Base-by-base conservation (phyloP, 1,140 invertebrate species). In the Eupeodes corollae region DNA sequence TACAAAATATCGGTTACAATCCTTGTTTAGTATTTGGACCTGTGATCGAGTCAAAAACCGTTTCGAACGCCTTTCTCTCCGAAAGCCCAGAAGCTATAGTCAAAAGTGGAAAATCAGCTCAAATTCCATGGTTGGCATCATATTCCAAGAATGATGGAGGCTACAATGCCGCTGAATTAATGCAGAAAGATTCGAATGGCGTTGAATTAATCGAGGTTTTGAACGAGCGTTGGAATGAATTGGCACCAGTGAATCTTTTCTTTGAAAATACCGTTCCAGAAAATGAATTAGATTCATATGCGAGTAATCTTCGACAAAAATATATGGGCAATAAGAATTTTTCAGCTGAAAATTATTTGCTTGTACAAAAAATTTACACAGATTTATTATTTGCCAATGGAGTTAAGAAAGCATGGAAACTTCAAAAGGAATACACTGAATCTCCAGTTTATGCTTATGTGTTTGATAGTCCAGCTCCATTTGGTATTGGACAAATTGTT, bases 21-120 rank as follows among this genome's bases (percentile, higher is more conserved):
- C 78, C 78, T n/a, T 77, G 74, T 48, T 60, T 73, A 6, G 75
- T 76, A 1, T 80, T 79, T 56, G 75, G 75, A 3, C 75, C 76
- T 8, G 70, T 75, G 0, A 54, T 75, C 1, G 78, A 80, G 44
- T 37, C 53, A 1, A 3, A 14, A 8, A 47, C 52, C n/a, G 37
- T 42, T 8, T 5, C 31, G 9, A 37, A 66, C 6, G 66, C 74
- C 6, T 79, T 80, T 48, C 60, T 81, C 3, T 65, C 63, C 13
- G 49, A 69, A 35, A 41, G 66, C 15, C 76, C 78, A 0, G 53
- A 56, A 8, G 62, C 74, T 40, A 70, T 79, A 6, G 61, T 80
- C 0, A 52, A 55, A 38, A 62, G 61, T 9, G 73, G 73, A 14
- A 56, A 72, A 35, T 69, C 63, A 8, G 61, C 72, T 8, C 71